phyloP scores from a whole-genome alignment of 1,140 invertebrate genomes.

The Chironomus striatipennis region DNA sequence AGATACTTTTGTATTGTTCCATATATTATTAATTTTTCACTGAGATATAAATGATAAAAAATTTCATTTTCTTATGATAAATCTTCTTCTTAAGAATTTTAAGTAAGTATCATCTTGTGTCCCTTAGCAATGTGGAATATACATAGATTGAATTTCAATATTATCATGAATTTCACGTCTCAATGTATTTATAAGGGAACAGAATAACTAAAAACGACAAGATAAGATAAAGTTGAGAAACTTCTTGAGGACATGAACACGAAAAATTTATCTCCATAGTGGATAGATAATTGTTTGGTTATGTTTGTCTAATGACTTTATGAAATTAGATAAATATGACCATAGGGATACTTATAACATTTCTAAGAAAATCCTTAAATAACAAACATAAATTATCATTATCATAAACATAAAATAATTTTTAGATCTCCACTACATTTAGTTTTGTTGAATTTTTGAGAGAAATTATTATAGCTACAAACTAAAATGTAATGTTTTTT shows the following conservation, averaged over 20 bases:
- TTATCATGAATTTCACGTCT: neutral
- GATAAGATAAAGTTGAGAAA: no score
- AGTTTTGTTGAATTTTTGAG: no score
- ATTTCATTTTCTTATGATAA: no score
- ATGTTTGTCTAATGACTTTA: conserved; percentile 7
- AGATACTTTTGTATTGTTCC: neutral
- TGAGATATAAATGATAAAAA: neutral
- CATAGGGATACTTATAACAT: neutral
- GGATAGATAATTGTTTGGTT: neutral
- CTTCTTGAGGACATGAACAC: no score
- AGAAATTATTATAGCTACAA: neutral
- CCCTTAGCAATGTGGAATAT: neutral
- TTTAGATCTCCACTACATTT: neutral
- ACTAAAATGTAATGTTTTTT: neutral
- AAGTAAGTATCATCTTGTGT: neutral
- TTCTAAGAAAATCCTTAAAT: neutral
- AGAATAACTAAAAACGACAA: no score
- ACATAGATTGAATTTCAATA: neutral
- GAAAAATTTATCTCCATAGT: no score
- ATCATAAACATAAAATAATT: neutral
- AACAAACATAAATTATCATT: conserved; percentile 10
- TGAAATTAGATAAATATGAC: neutral
- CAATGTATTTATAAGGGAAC: no score
- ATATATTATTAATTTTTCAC: neutral
- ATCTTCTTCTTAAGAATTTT: no score